phyloP scores from a whole-genome alignment of 2,113 vertebrate species.

The Sander lucioperca region DNA sequence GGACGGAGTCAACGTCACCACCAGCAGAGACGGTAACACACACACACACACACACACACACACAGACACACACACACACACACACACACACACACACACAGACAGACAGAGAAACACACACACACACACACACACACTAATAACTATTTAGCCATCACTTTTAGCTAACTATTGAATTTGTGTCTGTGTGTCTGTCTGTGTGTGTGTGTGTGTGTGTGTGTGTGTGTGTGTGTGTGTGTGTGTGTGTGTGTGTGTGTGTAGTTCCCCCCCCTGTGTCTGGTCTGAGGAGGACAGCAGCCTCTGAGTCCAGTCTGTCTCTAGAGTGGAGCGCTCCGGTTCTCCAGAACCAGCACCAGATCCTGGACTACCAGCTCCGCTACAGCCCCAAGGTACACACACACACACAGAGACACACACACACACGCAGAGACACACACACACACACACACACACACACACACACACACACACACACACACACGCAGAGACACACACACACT shows the following conservation, averaged over 20 bases:
- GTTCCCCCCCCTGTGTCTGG: constrained; percentile 84
- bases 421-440: neutral
- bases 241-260: constrained; percentile 54
- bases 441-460: constrained; percentile 11
- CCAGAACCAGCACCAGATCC: constrained; percentile 77
- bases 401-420: constrained; percentile 29
- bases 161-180: neutral
- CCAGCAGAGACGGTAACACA: constrained; percentile 84
- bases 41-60: neutral
- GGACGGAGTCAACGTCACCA: constrained; percentile 86
- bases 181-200: constrained; percentile 23
- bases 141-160: too few relatives aligned
- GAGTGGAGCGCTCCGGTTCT: constrained; percentile 80
- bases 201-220: constrained; percentile 24
- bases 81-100: neutral
- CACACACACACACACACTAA: too few relatives aligned
- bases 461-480: constrained; percentile 18
- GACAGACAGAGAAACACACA: too few relatives aligned
- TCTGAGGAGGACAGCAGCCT: constrained; percentile 76
- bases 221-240: constrained; percentile 1
- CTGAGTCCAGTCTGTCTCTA: constrained; percentile 82
- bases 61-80: too few relatives aligned
- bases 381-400: constrained; percentile 80
- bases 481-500: constrained; percentile 9
- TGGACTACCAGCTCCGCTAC: constrained; percentile 91